A percentile compares a stretch with the other conserved stretches of the same genome.
These are phyloP conservation scores for Metopia argyrocephala DNA, from an alignment of 2,888 invertebrate species.

Conservation along the genomic window DNA sequence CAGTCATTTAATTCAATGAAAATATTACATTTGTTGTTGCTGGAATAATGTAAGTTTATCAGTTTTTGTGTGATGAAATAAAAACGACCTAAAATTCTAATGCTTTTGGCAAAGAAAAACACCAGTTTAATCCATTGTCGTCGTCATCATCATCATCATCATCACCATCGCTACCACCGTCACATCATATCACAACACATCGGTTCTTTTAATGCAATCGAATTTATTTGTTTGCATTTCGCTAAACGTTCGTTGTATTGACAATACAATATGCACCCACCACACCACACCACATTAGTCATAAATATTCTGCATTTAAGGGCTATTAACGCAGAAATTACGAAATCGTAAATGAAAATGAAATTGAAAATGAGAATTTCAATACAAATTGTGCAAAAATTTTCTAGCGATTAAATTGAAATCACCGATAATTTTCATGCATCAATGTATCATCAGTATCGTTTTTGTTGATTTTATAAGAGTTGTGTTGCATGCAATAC, in stretches of 20 bases:
- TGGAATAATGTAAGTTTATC: conserved; percentile 37
- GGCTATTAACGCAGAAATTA: conserved; percentile 74
- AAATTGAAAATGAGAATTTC: conserved; percentile 68
- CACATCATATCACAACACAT: neutral
- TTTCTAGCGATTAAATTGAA: conserved; percentile 76
- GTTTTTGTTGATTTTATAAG: conserved; percentile 26
- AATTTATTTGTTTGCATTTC: conserved; percentile 45
- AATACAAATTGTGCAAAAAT: conserved; percentile 69
- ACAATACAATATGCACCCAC: no score
- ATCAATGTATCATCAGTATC: conserved; percentile 47
- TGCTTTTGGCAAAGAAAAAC: conserved; percentile 67
- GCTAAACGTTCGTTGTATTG: conserved; percentile 31
- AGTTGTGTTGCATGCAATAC: neutral
- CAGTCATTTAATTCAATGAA: neutral
- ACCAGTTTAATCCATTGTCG: conserved; percentile 46
- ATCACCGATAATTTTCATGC: conserved; percentile 69
- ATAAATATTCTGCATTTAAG: no score
- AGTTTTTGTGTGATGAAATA: neutral
- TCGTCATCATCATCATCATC: conserved; percentile 18
- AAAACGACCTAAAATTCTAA: conserved; percentile 62
- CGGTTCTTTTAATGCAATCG: neutral
- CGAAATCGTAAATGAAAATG: conserved; percentile 69
- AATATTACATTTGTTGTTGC: neutral
- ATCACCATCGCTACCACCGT: neutral
- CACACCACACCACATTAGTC: no score